Conservation (phyloP, 2,113 vertebrate genomes). For the Lagenorhynchus albirostris region DNA sequence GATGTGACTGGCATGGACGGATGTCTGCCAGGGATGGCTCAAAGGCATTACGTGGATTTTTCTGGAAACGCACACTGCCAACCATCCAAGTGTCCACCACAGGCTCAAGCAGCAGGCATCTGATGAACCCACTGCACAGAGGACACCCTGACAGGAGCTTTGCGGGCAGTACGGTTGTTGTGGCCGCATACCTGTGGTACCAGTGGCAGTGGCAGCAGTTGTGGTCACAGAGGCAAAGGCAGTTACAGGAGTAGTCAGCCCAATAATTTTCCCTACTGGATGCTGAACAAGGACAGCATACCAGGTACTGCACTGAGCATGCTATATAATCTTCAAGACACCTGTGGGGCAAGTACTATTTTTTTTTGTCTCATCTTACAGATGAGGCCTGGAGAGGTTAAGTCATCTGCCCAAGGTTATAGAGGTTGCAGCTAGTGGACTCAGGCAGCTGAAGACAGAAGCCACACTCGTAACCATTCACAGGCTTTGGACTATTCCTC, state of each 20-base stretch:
- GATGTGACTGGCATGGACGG: not conserved
- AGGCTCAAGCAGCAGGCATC: too few species aligned
- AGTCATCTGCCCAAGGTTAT: not conserved
- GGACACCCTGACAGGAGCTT: not conserved
- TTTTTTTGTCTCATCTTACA: not conserved
- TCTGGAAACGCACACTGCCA: not conserved
- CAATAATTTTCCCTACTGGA: not conserved
- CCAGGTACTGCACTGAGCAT: not conserved
- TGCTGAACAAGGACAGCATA: not conserved
- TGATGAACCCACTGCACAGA: not conserved
- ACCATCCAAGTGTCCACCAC: not conserved
- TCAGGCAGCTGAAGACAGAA: not conserved
- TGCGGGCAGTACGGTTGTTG: not conserved
- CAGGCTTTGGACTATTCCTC: not conserved
- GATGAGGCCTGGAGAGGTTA: not conserved
- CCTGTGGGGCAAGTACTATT: not conserved
- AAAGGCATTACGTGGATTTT: not conserved
- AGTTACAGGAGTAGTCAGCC: not conserved
- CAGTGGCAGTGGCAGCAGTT: accelerated
- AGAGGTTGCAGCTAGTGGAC: not conserved
- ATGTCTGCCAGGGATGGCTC: not conserved
- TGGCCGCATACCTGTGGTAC: not conserved
- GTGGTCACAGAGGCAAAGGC: accelerated
- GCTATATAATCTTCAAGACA: not conserved
- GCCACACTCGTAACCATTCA: not conserved